Percentiles rank a stretch among this genome's conserved stretches.
phyloP scores from a whole-genome alignment of 2,797 vertebrate species.

The Pristis pectinata region DNA sequence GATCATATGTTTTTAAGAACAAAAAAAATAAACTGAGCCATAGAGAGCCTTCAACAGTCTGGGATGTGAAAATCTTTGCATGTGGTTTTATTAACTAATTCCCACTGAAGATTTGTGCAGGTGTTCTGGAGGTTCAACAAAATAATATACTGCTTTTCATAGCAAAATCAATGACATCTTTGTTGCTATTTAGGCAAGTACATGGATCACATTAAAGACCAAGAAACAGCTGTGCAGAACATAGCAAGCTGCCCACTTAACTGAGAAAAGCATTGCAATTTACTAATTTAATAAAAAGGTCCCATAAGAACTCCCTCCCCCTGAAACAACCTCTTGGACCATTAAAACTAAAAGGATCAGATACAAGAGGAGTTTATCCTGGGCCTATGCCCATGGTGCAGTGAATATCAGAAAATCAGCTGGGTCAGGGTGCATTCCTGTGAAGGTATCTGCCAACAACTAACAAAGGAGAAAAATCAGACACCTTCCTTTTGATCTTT shows the following conservation, averaged over 20 bases:
- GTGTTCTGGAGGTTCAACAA: not conserved
- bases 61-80: not conserved
- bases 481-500: not conserved
- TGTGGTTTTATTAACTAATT: conserved; percentile 10
- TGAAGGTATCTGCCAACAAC: not conserved
- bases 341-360: not conserved
- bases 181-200: conserved; percentile 7
- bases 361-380: not conserved
- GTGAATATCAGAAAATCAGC: not conserved
- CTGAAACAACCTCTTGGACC: not conserved
- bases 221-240: conserved; percentile 15
- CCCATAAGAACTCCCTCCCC: not conserved
- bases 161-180: conserved; percentile 26
- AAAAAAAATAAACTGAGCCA: not conserved
- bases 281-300: not conserved
- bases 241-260: not conserved
- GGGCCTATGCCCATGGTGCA: not conserved
- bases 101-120: conserved; percentile 9
- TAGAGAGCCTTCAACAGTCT: not conserved
- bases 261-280: not conserved
- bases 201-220: not conserved
- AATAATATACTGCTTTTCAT: not conserved
- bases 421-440: not conserved
- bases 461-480: not conserved
- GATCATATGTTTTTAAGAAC: not conserved